These are phyloP conservation scores for Cairina moschata DNA, from an alignment of 2,113 vertebrate species.

Conservation along the genomic window DNA sequence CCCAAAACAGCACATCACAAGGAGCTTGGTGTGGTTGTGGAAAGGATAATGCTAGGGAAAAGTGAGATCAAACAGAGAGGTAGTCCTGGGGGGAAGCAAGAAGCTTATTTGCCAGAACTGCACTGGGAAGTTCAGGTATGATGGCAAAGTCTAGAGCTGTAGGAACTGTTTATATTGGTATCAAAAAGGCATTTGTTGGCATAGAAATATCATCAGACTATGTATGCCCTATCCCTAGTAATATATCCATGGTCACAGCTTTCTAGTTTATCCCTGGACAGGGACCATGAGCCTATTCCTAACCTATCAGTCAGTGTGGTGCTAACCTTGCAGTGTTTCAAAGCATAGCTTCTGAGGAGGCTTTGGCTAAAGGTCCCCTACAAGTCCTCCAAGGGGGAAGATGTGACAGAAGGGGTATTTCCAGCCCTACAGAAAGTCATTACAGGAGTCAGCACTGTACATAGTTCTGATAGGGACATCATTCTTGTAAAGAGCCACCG, in stretches of 20 bases:
- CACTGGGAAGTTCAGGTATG: neutral
- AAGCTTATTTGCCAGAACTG: neutral
- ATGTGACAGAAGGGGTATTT: neutral
- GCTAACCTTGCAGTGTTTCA: fast-evolving
- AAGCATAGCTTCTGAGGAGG: fast-evolving
- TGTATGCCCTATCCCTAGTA: fast-evolving
- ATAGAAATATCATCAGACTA: neutral
- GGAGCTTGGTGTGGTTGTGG: neutral
- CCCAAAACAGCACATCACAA: neutral
- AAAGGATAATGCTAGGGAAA: neutral
- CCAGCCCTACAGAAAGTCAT: neutral
- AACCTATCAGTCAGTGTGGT: neutral
- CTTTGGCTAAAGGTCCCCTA: neutral
- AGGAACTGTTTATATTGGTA: neutral
- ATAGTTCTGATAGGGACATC: fast-evolving
- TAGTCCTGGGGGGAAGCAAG: neutral
- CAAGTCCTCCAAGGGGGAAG: neutral
- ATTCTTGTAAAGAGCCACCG: neutral
- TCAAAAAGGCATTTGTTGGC: neutral
- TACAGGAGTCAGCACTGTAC: neutral
- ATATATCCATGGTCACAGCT: neutral
- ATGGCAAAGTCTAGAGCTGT: neutral
- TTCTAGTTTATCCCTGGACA: neutral
- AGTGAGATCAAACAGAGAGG: neutral
- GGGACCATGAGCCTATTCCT: neutral